Evolutionary conservation across 2,113 vertebrate genomes (phyloP).

Genomic region (Melanocharis versteri): DNA sequence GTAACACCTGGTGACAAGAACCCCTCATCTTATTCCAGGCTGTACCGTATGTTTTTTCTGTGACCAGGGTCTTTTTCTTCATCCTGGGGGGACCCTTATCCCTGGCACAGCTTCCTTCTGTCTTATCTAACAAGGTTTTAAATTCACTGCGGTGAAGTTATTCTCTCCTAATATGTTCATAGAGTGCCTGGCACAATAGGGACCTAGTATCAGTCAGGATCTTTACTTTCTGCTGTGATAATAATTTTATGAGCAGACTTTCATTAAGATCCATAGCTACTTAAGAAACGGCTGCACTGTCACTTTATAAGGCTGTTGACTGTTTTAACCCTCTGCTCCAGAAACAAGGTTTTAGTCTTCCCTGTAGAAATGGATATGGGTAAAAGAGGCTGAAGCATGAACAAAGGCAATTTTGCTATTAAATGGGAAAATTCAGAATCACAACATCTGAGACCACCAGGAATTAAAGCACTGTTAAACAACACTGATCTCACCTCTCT

Average conservation of each 20-base stretch:
- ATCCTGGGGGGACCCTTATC: background rate
- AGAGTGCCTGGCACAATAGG: background rate
- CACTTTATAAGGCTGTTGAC: background rate
- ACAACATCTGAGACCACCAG: background rate
- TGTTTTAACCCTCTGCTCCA: conserved; percentile 18
- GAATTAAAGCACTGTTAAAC: background rate
- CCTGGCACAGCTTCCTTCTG: background rate
- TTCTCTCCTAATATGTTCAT: background rate
- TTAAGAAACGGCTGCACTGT: conserved; percentile 28
- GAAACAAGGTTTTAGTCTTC: background rate
- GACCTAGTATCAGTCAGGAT: background rate
- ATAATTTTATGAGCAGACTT: conserved; percentile 31
- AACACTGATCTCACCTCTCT: background rate
- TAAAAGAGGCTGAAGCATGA: background rate
- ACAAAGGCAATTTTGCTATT: background rate
- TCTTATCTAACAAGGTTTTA: conserved; percentile 6
- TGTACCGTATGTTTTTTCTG: background rate
- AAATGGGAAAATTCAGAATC: background rate
- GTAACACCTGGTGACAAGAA: background rate
- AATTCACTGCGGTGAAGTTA: background rate
- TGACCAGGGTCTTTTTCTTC: background rate
- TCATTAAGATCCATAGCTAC: conserved; percentile 23
- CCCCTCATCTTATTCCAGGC: background rate
- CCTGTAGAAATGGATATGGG: background rate
- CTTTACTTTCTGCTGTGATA: background rate